Evolutionary conservation across 30 jellyfish, hydroid and myxozoan genomes (phyloP).

Genomic region (Mastigias papua): DNA sequence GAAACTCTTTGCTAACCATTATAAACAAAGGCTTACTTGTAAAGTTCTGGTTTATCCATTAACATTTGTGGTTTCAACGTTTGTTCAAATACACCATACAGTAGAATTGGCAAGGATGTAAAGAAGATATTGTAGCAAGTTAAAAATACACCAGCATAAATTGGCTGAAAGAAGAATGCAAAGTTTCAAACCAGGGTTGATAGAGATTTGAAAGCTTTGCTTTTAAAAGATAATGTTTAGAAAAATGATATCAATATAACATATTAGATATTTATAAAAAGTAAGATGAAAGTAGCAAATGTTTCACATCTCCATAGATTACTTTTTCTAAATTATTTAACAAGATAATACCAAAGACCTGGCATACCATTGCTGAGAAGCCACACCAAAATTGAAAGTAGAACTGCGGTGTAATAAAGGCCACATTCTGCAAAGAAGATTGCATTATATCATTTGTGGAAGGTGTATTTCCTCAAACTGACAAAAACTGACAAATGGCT

Average conservation of each 20-base stretch:
- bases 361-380: conserved; percentile 88
- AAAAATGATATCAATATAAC: no score
- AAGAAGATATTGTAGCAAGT: conserved; percentile 95
- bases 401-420: conserved; percentile 92
- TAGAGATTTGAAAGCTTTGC: no score
- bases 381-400: conserved; percentile 90
- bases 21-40: conserved; percentile 82
- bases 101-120: conserved; percentile 92
- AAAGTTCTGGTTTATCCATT: conserved; percentile 81
- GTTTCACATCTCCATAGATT: no score
- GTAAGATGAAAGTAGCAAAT: no score
- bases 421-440: conserved; percentile 76
- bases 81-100: conserved; percentile 95
- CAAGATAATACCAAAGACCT: no score
- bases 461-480: background rate
- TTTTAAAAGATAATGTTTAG: no score
- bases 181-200: no score
- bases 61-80: conserved; percentile 67
- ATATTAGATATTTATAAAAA: no score
- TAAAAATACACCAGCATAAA: conserved; percentile 92
- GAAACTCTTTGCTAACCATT: no score
- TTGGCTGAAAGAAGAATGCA: conserved; percentile 86
- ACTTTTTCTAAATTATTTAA: no score
- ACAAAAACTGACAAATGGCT: no score
- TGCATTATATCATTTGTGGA: background rate